Evolutionary conservation across 2,888 invertebrate genomes (phyloP).

Genomic region (Diaprepes abbreviatus): DNA sequence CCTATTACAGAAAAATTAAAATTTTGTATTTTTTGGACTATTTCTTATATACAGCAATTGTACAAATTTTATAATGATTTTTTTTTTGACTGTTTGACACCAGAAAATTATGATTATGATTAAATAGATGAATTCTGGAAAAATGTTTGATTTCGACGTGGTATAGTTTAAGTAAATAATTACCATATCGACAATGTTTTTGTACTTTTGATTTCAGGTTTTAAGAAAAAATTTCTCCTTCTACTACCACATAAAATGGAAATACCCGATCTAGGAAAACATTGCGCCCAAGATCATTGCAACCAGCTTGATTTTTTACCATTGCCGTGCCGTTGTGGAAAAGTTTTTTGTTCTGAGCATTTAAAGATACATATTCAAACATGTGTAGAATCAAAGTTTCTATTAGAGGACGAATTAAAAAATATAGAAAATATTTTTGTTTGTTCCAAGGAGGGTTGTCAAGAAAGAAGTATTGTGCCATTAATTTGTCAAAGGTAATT

Average conservation of each 20-base stretch:
- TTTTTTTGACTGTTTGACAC: too few relatives aligned
- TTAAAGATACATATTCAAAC: constrained; percentile 71
- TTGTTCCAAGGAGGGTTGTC: constrained; percentile 74
- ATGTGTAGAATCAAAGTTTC: constrained; percentile 65
- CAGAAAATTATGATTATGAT: too few relatives aligned
- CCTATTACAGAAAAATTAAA: too few relatives aligned
- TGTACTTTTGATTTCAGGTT: background rate
- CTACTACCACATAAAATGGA: constrained; percentile 71
- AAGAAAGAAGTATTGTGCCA: constrained; percentile 73
- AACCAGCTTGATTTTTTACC: constrained; percentile 82
- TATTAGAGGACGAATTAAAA: constrained; percentile 53
- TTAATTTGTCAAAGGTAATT: constrained; percentile 72
- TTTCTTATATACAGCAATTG: too few relatives aligned
- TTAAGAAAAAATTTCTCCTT: background rate
- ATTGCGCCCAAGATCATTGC: constrained; percentile 74
- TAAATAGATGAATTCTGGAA: too few relatives aligned
- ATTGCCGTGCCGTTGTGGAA: constrained; percentile 75
- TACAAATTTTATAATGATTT: too few relatives aligned
- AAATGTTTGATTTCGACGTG: too few relatives aligned
- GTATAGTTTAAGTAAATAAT: too few relatives aligned
- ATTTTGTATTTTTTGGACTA: too few relatives aligned
- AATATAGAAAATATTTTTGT: constrained; percentile 64
- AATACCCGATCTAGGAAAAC: constrained; percentile 79
- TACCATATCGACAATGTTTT: too few relatives aligned
- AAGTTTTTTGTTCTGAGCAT: constrained; percentile 78